These are phyloP conservation scores for Maylandia zebra DNA, from an alignment of 2,113 vertebrate species.

Conservation along the genomic window DNA sequence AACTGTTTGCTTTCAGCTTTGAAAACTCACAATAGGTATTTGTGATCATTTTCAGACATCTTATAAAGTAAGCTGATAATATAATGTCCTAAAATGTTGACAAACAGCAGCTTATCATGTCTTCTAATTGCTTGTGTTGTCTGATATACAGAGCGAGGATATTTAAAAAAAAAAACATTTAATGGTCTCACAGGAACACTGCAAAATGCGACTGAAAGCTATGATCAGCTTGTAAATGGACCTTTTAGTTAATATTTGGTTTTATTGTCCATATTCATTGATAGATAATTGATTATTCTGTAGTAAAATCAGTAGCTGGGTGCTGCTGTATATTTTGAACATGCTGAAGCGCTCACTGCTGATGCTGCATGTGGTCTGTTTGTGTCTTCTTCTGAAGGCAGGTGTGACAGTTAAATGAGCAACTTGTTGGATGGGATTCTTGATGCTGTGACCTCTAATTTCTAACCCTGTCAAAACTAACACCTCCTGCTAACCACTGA, in stretches of 20 bases:
- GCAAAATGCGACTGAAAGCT: background rate
- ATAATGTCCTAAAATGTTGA: background rate
- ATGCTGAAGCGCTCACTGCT: background rate
- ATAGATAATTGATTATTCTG: background rate
- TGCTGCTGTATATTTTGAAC: background rate
- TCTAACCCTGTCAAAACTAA: background rate
- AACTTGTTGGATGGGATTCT: conserved; percentile 52
- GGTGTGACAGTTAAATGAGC: background rate
- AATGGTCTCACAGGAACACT: background rate
- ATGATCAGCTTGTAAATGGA: background rate
- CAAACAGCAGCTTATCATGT: background rate
- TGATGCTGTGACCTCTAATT: background rate
- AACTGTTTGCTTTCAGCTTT: background rate
- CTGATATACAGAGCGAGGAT: background rate
- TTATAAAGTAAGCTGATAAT: background rate
- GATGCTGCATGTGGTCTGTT: background rate
- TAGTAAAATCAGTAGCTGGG: background rate
- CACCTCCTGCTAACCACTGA: conserved; percentile 15
- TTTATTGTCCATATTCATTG: background rate
- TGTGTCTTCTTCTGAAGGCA: background rate
- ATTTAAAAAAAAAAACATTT: background rate
- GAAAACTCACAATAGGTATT: background rate
- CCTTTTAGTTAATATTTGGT: background rate
- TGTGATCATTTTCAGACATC: background rate
- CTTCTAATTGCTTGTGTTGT: background rate